phyloP scores from a whole-genome alignment of 2,888 invertebrate genomes.

The Heterodera filipjevi region DNA sequence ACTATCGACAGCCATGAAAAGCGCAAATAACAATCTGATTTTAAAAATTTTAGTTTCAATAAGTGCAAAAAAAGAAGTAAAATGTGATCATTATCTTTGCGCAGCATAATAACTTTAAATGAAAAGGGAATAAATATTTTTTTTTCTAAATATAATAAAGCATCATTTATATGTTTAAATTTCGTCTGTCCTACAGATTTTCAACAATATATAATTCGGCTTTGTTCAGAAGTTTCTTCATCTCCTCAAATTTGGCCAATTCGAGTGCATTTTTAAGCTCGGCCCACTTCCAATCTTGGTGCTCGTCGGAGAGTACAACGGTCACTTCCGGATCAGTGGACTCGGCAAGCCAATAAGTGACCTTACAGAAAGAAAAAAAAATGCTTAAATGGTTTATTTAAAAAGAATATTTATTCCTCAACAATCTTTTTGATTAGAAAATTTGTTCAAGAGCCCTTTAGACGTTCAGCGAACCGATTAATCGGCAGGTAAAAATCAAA shows the following conservation, averaged over 20 bases:
- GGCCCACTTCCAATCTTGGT: constrained; percentile 53
- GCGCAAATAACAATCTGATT: no score
- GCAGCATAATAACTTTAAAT: no score
- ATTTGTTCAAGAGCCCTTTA: no score
- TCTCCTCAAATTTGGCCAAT: constrained; percentile 55
- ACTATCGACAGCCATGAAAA: background rate
- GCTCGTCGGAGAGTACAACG: constrained; percentile 49
- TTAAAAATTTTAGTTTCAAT: background rate
- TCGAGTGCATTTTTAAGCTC: constrained; percentile 53
- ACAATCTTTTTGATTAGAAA: no score
- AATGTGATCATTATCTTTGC: background rate
- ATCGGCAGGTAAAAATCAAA: no score
- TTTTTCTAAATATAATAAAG: no score
- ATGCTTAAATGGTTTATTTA: no score
- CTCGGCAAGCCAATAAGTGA: constrained; percentile 59
- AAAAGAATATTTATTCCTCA: no score
- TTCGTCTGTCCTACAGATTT: background rate
- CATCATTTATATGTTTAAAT: no score
- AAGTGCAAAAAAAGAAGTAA: background rate
- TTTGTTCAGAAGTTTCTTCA: constrained; percentile 50
- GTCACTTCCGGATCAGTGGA: constrained; percentile 42
- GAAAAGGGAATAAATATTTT: no score
- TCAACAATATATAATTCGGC: constrained; percentile 42
- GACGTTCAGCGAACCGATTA: no score
- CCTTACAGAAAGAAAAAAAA: background rate